phyloP scores from a whole-genome alignment of 2,113 vertebrate genomes.

The Vombatus ursinus region DNA sequence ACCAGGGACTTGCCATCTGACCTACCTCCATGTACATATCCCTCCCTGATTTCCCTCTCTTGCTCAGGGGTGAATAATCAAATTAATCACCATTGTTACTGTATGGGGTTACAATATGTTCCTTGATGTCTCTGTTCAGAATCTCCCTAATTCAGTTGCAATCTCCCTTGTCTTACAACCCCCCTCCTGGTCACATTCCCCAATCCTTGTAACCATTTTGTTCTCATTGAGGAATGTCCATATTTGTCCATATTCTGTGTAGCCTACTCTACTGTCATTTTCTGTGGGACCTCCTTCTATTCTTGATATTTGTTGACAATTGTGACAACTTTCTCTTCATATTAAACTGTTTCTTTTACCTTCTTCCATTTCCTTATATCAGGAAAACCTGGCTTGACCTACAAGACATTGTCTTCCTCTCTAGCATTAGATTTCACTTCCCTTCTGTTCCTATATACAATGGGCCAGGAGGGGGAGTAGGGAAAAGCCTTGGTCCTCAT shows the following conservation, averaged over 20 bases:
- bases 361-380: not conserved
- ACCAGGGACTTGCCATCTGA: no score
- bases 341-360: not conserved
- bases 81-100: not conserved
- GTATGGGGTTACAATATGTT: no score
- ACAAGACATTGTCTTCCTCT: not conserved
- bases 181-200: not conserved
- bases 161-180: not conserved
- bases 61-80: not conserved
- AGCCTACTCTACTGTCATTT: not conserved
- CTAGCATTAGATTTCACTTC: not conserved
- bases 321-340: not conserved
- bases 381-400: not conserved
- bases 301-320: not conserved
- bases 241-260: not conserved
- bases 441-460: not conserved
- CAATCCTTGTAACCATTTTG: not conserved
- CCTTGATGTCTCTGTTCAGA: not conserved
- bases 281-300: not conserved
- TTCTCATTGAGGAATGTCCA: not conserved
- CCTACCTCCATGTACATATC: no score
- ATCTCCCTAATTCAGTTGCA: not conserved
- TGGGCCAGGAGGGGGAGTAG: not conserved
- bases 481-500: not conserved
- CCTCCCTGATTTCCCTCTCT: no score